phyloP scores from a whole-genome alignment of 2,888 invertebrate genomes.

The Drosophila antonietae region DNA sequence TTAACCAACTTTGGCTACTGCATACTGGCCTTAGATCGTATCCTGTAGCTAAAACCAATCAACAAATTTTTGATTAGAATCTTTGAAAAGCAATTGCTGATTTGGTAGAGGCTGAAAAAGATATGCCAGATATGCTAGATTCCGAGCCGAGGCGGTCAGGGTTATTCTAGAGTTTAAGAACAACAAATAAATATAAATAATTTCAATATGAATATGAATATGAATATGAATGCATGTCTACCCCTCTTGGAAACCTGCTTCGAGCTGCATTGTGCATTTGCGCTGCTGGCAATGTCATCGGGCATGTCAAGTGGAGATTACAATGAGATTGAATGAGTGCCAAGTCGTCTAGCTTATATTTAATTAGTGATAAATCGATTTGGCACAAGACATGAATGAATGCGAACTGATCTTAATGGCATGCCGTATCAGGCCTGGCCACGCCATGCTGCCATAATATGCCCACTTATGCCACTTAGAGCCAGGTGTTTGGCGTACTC shows the following conservation, averaged over 20 bases:
- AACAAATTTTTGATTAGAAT: not conserved
- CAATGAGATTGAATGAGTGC: conserved; percentile 14
- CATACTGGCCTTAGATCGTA: not conserved
- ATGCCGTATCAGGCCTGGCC: conserved; percentile 22
- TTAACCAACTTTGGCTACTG: not conserved
- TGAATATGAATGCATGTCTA: not conserved
- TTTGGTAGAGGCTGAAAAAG: not conserved
- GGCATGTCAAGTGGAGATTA: conserved; percentile 3
- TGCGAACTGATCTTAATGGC: conserved; percentile 34
- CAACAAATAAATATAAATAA: not conserved
- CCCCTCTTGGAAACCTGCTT: conserved; percentile 3
- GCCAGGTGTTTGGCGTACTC: conserved; percentile 20
- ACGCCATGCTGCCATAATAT: conserved; percentile 40
- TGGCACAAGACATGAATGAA: conserved; percentile 29
- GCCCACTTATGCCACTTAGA: conserved; percentile 36
- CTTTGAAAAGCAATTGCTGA: not conserved
- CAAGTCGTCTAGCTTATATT: conserved; percentile 23
- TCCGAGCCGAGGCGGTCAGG: not conserved
- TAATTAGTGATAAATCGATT: conserved; percentile 61
- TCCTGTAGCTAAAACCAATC: conserved; percentile 1
- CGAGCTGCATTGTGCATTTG: conserved; percentile 3
- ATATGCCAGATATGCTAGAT: conserved; percentile 7
- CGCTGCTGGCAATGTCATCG: conserved; percentile 39
- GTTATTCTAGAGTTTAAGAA: not conserved
- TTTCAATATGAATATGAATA: not conserved